Percentiles rank a stretch among this genome's conserved stretches.
These are phyloP conservation scores for Lacanobia wlatinum DNA, from an alignment of 2,888 invertebrate genomes.

Conservation along the genomic window DNA sequence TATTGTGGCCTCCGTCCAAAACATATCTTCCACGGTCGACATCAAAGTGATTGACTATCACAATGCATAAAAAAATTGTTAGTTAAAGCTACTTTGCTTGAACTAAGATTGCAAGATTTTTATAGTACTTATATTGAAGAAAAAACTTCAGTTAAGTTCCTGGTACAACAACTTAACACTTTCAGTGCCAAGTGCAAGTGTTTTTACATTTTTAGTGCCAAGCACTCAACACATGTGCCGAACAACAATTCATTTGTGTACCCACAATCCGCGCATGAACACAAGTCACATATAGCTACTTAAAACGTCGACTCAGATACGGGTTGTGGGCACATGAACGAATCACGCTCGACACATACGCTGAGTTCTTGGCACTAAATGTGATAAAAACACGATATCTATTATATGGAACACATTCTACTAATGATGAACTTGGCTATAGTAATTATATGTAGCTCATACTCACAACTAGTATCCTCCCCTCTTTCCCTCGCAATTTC, in stretches of 20 bases:
- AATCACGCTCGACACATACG: no score
- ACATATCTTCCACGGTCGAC: neutral
- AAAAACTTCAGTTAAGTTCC: neutral
- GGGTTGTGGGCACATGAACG: no score
- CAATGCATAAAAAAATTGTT: no score
- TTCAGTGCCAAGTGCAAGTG: no score
- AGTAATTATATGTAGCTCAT: constrained; percentile 46
- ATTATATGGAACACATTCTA: neutral
- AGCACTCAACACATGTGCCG: no score
- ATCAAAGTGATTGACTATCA: neutral
- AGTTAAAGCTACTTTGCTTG: no score
- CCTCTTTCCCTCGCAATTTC: constrained; percentile 94
- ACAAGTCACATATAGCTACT: no score
- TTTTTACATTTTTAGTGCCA: no score
- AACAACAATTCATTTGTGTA: no score
- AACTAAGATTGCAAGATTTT: neutral
- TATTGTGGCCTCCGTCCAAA: neutral
- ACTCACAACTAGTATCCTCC: constrained; percentile 95
- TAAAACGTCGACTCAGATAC: no score
- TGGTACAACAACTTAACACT: neutral
- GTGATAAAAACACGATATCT: neutral
- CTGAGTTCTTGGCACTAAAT: no score
- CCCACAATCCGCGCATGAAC: no score
- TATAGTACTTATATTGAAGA: neutral
- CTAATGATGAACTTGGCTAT: neutral